A percentile compares a stretch with the other conserved stretches of the same genome.
phyloP scores from a whole-genome alignment of 2,113 vertebrate species.

The Macrotus californicus region DNA sequence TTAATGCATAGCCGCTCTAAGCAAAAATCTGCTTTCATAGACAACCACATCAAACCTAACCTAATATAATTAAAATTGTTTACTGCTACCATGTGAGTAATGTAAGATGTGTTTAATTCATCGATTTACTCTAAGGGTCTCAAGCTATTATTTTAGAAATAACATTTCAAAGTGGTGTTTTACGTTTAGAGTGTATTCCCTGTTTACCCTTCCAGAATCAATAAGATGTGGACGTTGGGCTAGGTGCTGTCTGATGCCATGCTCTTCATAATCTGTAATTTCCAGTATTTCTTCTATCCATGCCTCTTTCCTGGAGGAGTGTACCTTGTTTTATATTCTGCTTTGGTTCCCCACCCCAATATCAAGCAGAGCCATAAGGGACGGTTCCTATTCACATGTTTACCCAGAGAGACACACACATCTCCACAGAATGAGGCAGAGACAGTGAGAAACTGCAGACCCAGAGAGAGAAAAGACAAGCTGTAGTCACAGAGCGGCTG shows the following conservation, averaged over 20 bases:
- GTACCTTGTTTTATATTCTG: background rate
- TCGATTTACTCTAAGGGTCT: conserved; percentile 30
- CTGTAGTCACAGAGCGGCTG: background rate
- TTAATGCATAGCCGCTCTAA: conserved; percentile 52
- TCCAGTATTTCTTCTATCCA: background rate
- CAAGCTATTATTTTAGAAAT: conserved; percentile 37
- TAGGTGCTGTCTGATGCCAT: background rate
- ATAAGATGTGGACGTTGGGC: background rate
- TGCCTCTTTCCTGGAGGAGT: background rate
- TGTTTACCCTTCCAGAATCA: background rate
- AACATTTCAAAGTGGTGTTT: conserved; percentile 13
- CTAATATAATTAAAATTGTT: conserved; percentile 64
- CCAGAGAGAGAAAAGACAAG: background rate
- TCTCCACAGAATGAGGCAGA: background rate
- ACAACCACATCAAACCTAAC: conserved; percentile 57
- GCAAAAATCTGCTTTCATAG: conserved; percentile 59
- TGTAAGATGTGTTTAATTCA: conserved; percentile 49
- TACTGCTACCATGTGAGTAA: conserved; percentile 35
- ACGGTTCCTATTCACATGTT: background rate
- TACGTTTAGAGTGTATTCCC: background rate
- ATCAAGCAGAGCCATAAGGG: background rate
- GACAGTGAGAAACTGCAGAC: background rate
- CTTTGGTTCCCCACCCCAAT: background rate
- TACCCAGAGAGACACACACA: background rate
- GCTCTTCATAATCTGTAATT: background rate